Evolutionary conservation across 2,113 vertebrate genomes (phyloP), one percentile per base, ranked within the genome.

Genomic region (Cyanoderma ruficeps): DNA sequence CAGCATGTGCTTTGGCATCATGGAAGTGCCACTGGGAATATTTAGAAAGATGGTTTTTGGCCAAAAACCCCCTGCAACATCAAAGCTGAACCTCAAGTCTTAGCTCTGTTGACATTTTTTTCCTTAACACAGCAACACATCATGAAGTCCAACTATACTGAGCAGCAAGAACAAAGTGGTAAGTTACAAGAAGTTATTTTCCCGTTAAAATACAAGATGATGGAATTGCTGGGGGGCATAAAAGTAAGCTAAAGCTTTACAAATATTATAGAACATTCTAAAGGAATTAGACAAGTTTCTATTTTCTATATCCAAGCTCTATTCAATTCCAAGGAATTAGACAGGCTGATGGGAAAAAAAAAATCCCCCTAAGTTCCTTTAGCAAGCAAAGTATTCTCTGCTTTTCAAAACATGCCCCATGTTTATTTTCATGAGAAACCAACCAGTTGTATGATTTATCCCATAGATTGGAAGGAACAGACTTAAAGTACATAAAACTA

Each of bases 61-160:
- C 35, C 52, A 55, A 69, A 59, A 33, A 41, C 2, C 1, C 39
- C 1, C 39, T 52, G 19, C n/a, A 67, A 27, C 17, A 50, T 50
- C 15, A 71, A 69, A 69, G 80, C 6, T 70, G 64, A 70, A 70
- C 9, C 24, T 83, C 11, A 49, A 37, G 18, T 8, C 28, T 75
- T 47, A 93, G 21, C 60, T 67, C 0, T 0, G 13, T 1, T 70
- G 61, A 53, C 31, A 16, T 35, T 27, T 63, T 63, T 15, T 37
- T 69, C 24, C 55, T 74, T 28, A 75, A n/a, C 42, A 67, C 37
- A 87, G n/a, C 53, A 87, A 31, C 46, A 57, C 25, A 39, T 1
- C 23, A 27, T 7, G 7, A 84, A 87, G 47, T 24, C 39, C 60
- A 71, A 35, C 42, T 21, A 15, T 27, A 30, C 11, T 22, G 25